Evolutionary conservation across 2,888 invertebrate species (phyloP).

Genomic region (Heliothis peltigera): DNA sequence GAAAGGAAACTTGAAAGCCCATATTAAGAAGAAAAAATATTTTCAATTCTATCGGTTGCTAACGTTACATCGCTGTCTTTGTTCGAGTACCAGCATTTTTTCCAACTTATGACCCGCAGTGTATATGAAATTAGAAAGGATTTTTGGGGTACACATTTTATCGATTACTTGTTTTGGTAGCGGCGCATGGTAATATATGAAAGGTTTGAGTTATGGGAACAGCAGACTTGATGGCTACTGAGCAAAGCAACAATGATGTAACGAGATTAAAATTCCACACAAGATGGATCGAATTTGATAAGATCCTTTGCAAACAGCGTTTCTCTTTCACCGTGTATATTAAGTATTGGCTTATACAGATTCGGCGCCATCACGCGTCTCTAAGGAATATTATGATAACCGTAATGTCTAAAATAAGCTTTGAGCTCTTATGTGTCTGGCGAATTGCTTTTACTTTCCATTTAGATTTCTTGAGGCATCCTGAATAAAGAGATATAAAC

Average conservation of each 20-base stretch:
- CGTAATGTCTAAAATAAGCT: neutral
- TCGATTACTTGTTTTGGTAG: slow-evolving; percentile 22
- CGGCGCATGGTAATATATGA: slow-evolving; percentile 49
- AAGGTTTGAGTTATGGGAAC: slow-evolving; percentile 57
- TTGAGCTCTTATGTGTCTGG: neutral
- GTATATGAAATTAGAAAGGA: neutral
- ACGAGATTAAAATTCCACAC: slow-evolving; percentile 60
- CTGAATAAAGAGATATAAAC: neutral
- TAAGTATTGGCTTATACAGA: slow-evolving; percentile 27
- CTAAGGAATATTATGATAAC: slow-evolving; percentile 14
- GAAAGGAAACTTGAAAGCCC: slow-evolving; percentile 32
- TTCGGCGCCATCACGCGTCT: neutral
- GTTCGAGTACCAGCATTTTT: neutral
- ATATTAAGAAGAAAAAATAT: slow-evolving; percentile 2
- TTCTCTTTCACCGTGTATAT: slow-evolving; percentile 48
- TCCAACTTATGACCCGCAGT: neutral
- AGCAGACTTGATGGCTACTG: slow-evolving; percentile 49
- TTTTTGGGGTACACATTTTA: neutral
- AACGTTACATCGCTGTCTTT: slow-evolving; percentile 10
- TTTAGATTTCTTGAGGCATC: neutral
- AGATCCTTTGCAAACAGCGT: slow-evolving; percentile 51
- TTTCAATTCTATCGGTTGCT: neutral
- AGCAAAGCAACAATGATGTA: slow-evolving; percentile 45
- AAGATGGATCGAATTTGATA: slow-evolving; percentile 58
- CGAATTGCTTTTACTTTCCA: neutral